Percentiles rank a stretch among this genome's conserved stretches.
Conservation (phyloP, 2,113 vertebrate species). For the Mormoops blainvillei region DNA sequence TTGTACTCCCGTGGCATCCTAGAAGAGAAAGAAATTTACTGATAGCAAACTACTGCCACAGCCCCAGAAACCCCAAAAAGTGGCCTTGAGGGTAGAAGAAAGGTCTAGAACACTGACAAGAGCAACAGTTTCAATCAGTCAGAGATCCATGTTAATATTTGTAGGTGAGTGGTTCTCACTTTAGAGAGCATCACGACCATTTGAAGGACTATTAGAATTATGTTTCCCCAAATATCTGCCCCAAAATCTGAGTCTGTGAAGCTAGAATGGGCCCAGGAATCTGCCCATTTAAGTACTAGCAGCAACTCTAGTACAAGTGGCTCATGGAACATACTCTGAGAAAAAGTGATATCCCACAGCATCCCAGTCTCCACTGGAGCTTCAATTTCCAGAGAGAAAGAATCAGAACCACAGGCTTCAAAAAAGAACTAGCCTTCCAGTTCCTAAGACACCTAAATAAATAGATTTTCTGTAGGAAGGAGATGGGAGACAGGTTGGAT, state of each 20-base stretch:
- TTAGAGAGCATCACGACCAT: slow-evolving; percentile 4
- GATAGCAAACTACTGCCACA: background rate
- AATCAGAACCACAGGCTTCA: background rate
- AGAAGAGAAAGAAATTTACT: slow-evolving; percentile 42
- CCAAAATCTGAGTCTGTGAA: background rate
- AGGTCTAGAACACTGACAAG: background rate
- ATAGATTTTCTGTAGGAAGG: background rate
- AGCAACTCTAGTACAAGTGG: background rate
- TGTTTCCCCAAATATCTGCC: background rate
- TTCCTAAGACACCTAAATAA: background rate
- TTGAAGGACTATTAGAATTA: background rate
- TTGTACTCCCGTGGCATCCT: slow-evolving; percentile 99
- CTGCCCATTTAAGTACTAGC: background rate
- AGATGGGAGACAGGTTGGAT: background rate
- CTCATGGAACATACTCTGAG: background rate
- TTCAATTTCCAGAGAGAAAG: background rate
- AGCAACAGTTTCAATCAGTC: background rate
- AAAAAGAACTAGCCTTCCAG: background rate
- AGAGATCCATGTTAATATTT: background rate
- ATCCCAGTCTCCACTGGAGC: background rate
- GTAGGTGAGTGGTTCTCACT: background rate
- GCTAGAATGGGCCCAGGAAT: background rate
- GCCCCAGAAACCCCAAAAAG: background rate
- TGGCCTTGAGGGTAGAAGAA: background rate
- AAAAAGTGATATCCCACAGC: background rate